phyloP scores from a whole-genome alignment of 2,888 invertebrate genomes.

The Hypolimnas misippus region DNA sequence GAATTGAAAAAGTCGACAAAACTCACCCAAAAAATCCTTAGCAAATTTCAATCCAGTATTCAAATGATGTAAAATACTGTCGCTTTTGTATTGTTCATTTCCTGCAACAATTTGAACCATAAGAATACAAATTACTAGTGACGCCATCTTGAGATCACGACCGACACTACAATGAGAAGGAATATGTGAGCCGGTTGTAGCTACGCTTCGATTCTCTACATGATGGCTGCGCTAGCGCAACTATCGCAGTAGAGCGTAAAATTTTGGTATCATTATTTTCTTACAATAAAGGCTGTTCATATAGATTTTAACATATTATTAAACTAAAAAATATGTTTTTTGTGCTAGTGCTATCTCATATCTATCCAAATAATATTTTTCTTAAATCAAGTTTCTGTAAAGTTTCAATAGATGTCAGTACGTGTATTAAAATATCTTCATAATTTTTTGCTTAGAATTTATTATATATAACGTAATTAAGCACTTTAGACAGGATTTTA shows the following conservation, averaged over 20 bases:
- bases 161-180: conserved; percentile 56
- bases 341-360: neutral
- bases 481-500: too few relatives aligned
- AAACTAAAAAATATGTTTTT: neutral
- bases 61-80: conserved; percentile 67
- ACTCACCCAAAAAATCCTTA: conserved; percentile 72
- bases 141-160: conserved; percentile 68
- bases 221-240: conserved; percentile 68
- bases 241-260: conserved; percentile 65
- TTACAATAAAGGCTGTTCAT: conserved; percentile 55
- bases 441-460: neutral
- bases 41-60: conserved; percentile 75
- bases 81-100: conserved; percentile 56
- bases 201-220: conserved; percentile 62
- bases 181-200: conserved; percentile 33
- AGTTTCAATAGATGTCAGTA: conserved; percentile 24
- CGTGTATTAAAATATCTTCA: neutral
- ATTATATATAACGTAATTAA: too few relatives aligned
- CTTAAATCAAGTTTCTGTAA: neutral
- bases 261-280: conserved; percentile 54
- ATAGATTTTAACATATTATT: neutral
- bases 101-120: conserved; percentile 50
- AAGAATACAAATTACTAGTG: conserved; percentile 56
- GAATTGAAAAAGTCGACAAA: too few relatives aligned
- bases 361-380: neutral